phyloP scores from a whole-genome alignment of 2,797 vertebrate species.

The Cichlasoma orientale region DNA sequence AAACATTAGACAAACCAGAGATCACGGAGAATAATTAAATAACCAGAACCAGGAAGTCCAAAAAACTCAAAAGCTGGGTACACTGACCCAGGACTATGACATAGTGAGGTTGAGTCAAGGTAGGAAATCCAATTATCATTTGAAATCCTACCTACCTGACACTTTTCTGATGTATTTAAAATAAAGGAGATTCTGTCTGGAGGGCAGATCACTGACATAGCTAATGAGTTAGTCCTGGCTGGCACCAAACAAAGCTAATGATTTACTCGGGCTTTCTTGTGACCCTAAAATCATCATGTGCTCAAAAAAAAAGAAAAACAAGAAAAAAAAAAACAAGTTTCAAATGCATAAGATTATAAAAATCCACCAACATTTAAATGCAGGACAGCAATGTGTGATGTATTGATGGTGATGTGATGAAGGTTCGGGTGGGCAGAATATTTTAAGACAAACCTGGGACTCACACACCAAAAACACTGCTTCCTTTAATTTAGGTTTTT shows the following conservation, averaged over 20 bases:
- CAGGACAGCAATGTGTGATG: slow-evolving; percentile 25
- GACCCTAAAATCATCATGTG: slow-evolving; percentile 38
- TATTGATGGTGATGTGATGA: slow-evolving; percentile 50
- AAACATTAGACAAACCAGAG: too few relatives aligned
- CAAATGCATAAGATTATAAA: slow-evolving; percentile 43
- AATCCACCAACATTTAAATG: slow-evolving; percentile 54
- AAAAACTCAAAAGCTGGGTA: too few relatives aligned
- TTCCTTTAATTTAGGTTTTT: background rate
- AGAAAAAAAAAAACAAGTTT: background rate
- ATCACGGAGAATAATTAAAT: too few relatives aligned
- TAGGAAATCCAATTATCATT: slow-evolving; percentile 61
- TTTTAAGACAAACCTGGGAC: slow-evolving; percentile 36
- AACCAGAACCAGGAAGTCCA: too few relatives aligned
- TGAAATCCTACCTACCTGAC: slow-evolving; percentile 42
- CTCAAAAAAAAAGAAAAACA: slow-evolving; percentile 8
- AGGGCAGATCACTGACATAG: slow-evolving; percentile 61
- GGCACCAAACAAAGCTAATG: slow-evolving; percentile 65
- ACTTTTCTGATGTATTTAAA: slow-evolving; percentile 60
- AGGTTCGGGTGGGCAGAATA: slow-evolving; percentile 38
- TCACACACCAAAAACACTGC: background rate
- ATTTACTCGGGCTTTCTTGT: slow-evolving; percentile 55
- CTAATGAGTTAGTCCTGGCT: slow-evolving; percentile 60
- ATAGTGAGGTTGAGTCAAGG: slow-evolving; percentile 32
- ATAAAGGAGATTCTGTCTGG: slow-evolving; percentile 56
- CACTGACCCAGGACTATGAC: too few relatives aligned